Evolutionary conservation across 1,140 invertebrate genomes (phyloP).

Genomic region (Drosophila azteca): DNA sequence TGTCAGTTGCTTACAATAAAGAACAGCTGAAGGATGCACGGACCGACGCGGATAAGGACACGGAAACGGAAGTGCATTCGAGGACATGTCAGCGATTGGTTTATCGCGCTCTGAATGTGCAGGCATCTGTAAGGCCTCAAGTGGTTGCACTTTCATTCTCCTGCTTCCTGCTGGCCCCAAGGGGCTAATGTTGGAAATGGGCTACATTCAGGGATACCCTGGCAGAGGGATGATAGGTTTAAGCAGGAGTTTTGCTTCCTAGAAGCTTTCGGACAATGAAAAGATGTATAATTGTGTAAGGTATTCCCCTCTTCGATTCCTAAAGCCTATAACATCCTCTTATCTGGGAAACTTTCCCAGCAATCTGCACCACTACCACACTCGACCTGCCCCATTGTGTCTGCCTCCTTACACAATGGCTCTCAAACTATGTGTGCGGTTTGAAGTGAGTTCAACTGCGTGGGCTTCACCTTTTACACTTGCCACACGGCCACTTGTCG

Average conservation of each 20-base stretch:
- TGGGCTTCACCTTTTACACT: conserved; percentile 23
- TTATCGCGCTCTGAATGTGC: conserved; percentile 62
- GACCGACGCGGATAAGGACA: conserved; percentile 9
- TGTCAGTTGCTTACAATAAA: conserved; percentile 28
- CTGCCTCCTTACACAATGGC: conserved; percentile 42
- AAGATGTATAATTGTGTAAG: background rate
- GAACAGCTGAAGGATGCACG: conserved; percentile 39
- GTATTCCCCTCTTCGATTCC: background rate
- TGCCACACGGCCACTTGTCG: background rate
- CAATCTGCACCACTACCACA: background rate
- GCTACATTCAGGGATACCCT: too few species aligned
- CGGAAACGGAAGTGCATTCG: conserved; percentile 65
- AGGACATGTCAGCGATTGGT: conserved; percentile 59
- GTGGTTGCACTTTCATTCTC: conserved; percentile 36
- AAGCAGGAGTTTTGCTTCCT: too few species aligned
- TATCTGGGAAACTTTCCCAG: conserved; percentile 32
- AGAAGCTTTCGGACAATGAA: too few species aligned
- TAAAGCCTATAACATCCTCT: background rate
- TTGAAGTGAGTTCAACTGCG: conserved; percentile 65
- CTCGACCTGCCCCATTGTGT: conserved; percentile 38
- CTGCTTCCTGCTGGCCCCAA: conserved; percentile 18
- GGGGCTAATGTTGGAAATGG: conserved; percentile 23
- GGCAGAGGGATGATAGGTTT: too few species aligned
- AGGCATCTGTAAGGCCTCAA: conserved; percentile 46
- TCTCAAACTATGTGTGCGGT: conserved; percentile 49